These are phyloP conservation scores for Conopomorpha cramerella DNA, from an alignment of 1,140 invertebrate species.

Conservation along the genomic window DNA sequence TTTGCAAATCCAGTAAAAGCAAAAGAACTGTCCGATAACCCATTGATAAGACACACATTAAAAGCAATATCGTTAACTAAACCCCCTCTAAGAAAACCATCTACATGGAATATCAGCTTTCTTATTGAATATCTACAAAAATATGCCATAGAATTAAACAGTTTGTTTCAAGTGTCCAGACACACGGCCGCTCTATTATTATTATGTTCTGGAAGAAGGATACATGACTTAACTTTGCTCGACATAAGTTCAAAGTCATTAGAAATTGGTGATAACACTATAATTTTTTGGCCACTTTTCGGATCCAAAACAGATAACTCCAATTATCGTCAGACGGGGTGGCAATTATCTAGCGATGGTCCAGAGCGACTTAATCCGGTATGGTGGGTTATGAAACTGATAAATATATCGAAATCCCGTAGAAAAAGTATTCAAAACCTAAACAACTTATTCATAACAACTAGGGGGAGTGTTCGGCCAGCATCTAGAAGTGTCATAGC, in stretches of 20 bases:
- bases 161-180: constrained; percentile 17
- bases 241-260: constrained; percentile 5
- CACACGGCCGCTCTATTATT: constrained; percentile 11
- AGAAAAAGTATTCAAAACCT: not conserved
- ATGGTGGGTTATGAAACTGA: constrained; percentile 3
- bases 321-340: constrained; percentile 16
- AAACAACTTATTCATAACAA: constrained; percentile 6
- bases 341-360: constrained; percentile 6
- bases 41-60: not conserved
- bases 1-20: constrained; percentile 4
- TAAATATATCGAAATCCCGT: not conserved
- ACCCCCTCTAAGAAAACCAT: not conserved
- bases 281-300: constrained; percentile 18
- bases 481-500: constrained; percentile 18
- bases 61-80: not conserved
- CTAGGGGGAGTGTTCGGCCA: constrained; percentile 11
- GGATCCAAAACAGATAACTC: constrained; percentile 20
- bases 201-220: constrained; percentile 14
- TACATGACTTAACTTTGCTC: constrained; percentile 19
- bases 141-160: constrained; percentile 3
- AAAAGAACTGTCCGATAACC: not conserved
- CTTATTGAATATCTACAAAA: not conserved
- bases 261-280: constrained; percentile 1
- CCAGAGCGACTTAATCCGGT: not conserved
- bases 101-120: not conserved